phyloP scores from a whole-genome alignment of 2,113 vertebrate species.

The Phodopus roborovskii region DNA sequence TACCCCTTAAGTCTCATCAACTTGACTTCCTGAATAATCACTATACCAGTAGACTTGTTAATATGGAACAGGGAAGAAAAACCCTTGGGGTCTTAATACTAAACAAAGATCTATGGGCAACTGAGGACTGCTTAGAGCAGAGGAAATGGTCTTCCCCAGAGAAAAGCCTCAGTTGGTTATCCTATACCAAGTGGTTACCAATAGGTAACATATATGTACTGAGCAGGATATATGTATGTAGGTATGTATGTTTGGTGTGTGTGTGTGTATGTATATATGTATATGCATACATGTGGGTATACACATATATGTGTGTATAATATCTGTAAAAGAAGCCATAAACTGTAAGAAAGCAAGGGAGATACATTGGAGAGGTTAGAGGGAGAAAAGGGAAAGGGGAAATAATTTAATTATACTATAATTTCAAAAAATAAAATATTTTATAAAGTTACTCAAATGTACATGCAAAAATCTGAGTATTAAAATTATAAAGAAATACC shows the following conservation, averaged over 20 bases:
- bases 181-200: not conserved
- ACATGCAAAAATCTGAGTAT: slow-evolving; percentile 22
- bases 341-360: not conserved
- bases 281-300: not conserved
- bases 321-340: not conserved
- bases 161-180: not conserved
- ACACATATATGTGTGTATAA: not conserved
- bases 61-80: not conserved
- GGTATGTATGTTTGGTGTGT: not conserved
- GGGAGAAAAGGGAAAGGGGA: not conserved
- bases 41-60: not conserved
- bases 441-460: not conserved
- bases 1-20: not conserved
- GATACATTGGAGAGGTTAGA: not conserved
- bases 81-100: not conserved
- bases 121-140: not conserved
- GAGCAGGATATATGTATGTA: not conserved
- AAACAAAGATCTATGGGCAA: not conserved
- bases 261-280: not conserved
- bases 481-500: not conserved
- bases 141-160: not conserved
- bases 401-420: not conserved
- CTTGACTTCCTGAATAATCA: not conserved
- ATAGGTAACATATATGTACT: not conserved
- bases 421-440: not conserved